Percentiles rank a stretch among this genome's conserved stretches.
These are phyloP conservation scores for Hirundo rustica DNA, from an alignment of 2,797 vertebrate genomes.

Conservation along the genomic window DNA sequence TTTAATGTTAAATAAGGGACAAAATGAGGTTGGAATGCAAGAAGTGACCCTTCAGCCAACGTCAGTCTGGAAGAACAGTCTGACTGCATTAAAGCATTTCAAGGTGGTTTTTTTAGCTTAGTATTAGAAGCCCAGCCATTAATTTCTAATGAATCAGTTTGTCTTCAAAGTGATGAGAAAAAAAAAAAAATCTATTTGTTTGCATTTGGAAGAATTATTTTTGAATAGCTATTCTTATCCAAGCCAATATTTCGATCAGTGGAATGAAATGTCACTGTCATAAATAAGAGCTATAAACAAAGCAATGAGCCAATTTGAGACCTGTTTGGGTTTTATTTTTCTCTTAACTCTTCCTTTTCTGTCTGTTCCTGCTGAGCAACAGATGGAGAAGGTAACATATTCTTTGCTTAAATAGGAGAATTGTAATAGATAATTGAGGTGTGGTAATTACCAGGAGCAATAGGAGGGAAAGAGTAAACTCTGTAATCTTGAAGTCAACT, in stretches of 20 bases:
- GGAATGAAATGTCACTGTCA: neutral
- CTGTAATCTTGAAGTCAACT: neutral
- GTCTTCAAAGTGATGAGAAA: neutral
- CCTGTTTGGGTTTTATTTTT: neutral
- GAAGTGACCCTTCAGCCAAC: neutral
- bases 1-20: neutral
- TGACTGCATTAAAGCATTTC: neutral
- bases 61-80: neutral
- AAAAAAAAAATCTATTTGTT: neutral
- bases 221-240: neutral
- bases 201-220: neutral
- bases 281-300: conserved; percentile 4
- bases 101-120: neutral
- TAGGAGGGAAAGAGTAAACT: neutral
- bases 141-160: neutral
- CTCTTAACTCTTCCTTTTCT: conserved; percentile 20
- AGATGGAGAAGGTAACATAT: conserved; percentile 32
- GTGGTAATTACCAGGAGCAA: neutral
- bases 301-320: neutral
- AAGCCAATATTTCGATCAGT: neutral
- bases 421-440: neutral
- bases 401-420: neutral
- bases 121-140: neutral
- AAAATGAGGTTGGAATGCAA: neutral
- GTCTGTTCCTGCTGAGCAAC: conserved; percentile 21